Evolutionary conservation across 2,888 invertebrate species (phyloP).

Genomic region (Cosmia trapezina): DNA sequence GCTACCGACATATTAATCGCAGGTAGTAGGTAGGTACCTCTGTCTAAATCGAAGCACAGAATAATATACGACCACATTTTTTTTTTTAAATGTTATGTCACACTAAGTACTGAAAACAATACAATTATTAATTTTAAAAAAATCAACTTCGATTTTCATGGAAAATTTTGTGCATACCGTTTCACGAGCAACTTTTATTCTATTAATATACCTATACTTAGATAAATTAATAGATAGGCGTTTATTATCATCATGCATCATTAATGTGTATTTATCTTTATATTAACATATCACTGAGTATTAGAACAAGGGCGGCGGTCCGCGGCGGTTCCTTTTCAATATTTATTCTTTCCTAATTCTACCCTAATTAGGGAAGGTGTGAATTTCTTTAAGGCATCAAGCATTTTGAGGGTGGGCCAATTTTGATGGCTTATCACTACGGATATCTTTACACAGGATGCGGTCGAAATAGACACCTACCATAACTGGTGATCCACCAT

Average conservation of each 20-base stretch:
- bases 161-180: constrained; percentile 1
- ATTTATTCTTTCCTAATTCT: constrained; percentile 86
- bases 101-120: background rate
- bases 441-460: constrained; percentile 85
- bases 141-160: background rate
- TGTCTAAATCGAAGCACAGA: constrained; percentile 29
- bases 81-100: background rate
- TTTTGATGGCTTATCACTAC: constrained; percentile 77
- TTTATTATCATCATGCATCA: constrained; percentile 76
- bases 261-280: constrained; percentile 82
- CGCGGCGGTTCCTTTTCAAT: constrained; percentile 75
- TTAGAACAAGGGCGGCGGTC: constrained; percentile 70
- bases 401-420: constrained; percentile 85
- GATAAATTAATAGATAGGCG: constrained; percentile 67
- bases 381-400: constrained; percentile 85
- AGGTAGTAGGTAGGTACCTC: constrained; percentile 5
- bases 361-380: constrained; percentile 89
- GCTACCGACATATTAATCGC: constrained; percentile 49
- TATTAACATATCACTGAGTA: constrained; percentile 71
- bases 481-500: constrained; percentile 78
- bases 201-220: constrained; percentile 28
- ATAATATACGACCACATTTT: background rate
- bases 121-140: background rate
- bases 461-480: constrained; percentile 81
- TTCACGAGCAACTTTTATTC: constrained; percentile 32